Base-by-base conservation (phyloP, 2,888 invertebrate species). In the Tineola bisselliella region DNA sequence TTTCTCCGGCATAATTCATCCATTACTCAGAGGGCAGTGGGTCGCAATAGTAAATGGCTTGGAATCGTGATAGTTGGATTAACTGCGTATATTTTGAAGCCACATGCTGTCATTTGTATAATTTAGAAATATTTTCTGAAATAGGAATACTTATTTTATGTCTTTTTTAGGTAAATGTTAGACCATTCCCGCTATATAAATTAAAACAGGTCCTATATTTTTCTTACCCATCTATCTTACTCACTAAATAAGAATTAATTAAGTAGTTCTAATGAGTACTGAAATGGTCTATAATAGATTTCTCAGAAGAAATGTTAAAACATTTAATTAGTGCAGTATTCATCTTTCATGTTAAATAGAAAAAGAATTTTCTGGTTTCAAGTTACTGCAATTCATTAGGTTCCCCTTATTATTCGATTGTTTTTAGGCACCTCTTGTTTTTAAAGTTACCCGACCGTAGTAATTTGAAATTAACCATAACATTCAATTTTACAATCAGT, bases 11-110 rank as follows among this genome's bases (percentile, higher is more conserved):
- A 58, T 58, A 58, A 58, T 58, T 58, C 33, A 58, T 13, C 33
- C 58, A 58, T 58, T 33, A 58, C 64, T 58, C 59, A 54, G 63
- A n/a, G 61, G 38, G 69, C 70, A 70, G 67, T 67, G 69, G 69
- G 67, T 70, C 71, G 69, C 64, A 66, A 65, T 66, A 72, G 71
- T 77, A 70, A 79, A 79, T 77, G 77, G 75, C 65, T 69, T 63
- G 76, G 75, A 78, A 78, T 69, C 63, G 72, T 67, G 78, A 78
- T 77, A 78, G 76, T 75, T 75, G 67, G 69, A 72, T 72, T 76
- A 74, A 71, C 70, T 68, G 64, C 65, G 67, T 69, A 33, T 54
- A 48, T 48, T 54, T 18, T 54, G 25, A 12, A 54, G 25, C 18
- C 54, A 19, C 54, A 54, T n/a, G 54, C 54, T 54, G 54, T 25